phyloP scores from a whole-genome alignment of 2,888 invertebrate genomes.

The Heliconius ismenius region DNA sequence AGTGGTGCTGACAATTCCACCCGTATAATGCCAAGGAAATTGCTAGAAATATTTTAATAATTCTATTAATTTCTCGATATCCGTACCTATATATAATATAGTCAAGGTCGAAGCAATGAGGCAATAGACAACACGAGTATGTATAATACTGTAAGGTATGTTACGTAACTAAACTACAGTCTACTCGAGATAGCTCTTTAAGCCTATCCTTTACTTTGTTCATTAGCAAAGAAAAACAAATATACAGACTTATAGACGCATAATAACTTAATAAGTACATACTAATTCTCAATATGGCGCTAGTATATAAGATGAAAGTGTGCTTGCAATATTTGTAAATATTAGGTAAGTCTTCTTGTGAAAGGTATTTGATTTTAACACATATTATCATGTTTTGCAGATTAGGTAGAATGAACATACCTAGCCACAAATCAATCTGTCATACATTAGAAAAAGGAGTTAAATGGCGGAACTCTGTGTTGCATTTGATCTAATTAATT shows the following conservation, averaged over 20 bases:
- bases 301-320: not conserved
- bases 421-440: not conserved
- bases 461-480: too few relatives aligned
- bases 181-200: not conserved
- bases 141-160: not conserved
- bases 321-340: not conserved
- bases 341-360: not conserved
- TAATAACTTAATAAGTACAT: not conserved
- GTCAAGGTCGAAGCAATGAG: not conserved
- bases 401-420: not conserved
- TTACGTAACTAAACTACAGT: not conserved
- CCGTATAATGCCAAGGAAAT: too few relatives aligned
- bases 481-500: too few relatives aligned
- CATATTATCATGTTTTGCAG: not conserved
- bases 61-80: not conserved
- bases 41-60: not conserved
- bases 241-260: not conserved
- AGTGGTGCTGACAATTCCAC: too few relatives aligned
- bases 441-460: too few relatives aligned
- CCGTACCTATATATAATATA: not conserved
- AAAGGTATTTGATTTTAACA: not conserved
- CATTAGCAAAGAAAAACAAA: not conserved
- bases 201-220: not conserved
- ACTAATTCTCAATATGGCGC: not conserved
- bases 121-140: not conserved